Conservation (phyloP, 2,113 vertebrate genomes). For the Myocastor coypus region DNA sequence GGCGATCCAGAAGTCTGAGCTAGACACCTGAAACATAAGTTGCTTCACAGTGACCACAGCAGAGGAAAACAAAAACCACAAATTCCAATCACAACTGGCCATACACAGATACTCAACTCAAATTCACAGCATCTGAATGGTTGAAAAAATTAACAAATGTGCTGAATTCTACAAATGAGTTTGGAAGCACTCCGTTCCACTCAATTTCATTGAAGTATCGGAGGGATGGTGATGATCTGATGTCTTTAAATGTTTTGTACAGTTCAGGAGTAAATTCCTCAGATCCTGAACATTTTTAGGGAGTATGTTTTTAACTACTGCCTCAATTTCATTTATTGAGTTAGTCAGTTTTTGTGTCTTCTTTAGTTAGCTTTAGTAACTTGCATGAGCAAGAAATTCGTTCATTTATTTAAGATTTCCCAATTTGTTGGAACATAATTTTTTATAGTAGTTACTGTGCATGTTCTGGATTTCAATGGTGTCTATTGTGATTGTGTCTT, state of each 20-base stretch:
- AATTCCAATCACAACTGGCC: background rate
- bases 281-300: background rate
- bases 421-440: background rate
- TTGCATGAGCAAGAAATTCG: background rate
- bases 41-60: background rate
- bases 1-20: background rate
- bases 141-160: background rate
- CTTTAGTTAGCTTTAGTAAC: background rate
- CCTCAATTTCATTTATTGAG: background rate
- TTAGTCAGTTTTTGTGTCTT: background rate
- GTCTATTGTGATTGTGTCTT: background rate
- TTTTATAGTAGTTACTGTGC: background rate
- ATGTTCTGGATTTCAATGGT: background rate
- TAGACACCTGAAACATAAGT: background rate
- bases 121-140: background rate
- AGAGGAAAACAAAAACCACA: background rate
- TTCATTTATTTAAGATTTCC: background rate
- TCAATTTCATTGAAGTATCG: background rate
- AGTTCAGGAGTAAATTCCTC: background rate
- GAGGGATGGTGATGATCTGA: background rate
- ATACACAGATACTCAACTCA: background rate
- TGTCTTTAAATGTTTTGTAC: background rate
- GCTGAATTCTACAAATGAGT: background rate
- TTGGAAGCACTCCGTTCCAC: background rate
- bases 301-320: background rate